Conservation (phyloP, 35 echinoderm and acorn worm species). For the Strongylocentrotus purpuratus region DNA sequence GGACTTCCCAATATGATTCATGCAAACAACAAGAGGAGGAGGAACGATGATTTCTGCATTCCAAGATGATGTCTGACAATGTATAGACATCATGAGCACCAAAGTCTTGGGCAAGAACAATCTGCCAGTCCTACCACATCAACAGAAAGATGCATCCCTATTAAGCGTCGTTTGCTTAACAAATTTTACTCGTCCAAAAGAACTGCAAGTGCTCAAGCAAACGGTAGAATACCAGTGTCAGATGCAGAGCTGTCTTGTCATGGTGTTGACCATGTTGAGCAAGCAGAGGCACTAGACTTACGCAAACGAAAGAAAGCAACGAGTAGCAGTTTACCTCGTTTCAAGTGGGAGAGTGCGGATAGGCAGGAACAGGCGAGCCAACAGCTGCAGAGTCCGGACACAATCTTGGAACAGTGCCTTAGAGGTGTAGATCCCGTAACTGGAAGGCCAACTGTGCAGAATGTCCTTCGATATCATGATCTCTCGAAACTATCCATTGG, state of each 20-base stretch:
- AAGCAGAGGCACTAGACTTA: background rate
- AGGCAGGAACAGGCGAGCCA: background rate
- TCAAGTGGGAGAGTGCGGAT: background rate
- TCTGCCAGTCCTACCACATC: background rate
- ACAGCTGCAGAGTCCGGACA: background rate
- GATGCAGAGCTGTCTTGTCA: background rate
- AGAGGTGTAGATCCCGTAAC: background rate
- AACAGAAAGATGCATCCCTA: background rate
- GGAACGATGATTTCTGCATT: background rate
- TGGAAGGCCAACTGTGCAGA: background rate
- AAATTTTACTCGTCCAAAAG: background rate
- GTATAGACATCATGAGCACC: background rate
- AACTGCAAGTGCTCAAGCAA: background rate
- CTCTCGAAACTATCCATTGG: background rate
- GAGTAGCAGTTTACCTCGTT: background rate
- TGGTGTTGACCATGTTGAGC: background rate
- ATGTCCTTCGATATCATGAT: background rate
- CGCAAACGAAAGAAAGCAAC: background rate
- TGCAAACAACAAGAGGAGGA: background rate
- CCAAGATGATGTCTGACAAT: conserved; percentile 9
- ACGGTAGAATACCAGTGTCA: background rate
- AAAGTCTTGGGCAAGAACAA: background rate
- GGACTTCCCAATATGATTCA: background rate
- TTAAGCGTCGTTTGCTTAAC: background rate
- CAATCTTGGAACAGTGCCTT: background rate